A percentile compares a stretch with the other conserved stretches of the same genome.
phyloP scores from a whole-genome alignment of 2,888 invertebrate genomes.

The Mesorhabditis spiculigera region DNA sequence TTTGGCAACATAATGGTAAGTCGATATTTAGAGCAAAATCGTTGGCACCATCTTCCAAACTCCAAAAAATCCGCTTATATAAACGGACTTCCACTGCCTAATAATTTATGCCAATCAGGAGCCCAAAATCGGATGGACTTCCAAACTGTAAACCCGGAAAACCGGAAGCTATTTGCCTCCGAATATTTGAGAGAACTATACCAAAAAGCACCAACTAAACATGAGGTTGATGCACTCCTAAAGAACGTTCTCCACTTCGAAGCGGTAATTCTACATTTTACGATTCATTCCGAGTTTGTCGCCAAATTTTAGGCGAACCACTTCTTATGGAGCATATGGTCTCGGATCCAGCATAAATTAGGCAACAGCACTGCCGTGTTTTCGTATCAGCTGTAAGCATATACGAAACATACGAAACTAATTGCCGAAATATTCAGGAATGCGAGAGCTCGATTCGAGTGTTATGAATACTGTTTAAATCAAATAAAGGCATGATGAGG shows the following conservation, averaged over 20 bases:
- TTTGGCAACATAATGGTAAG: neutral
- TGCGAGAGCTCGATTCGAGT: neutral
- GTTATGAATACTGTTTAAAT: neutral
- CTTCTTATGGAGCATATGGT: slow-evolving; percentile 1
- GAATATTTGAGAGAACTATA: neutral
- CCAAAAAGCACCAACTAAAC: neutral
- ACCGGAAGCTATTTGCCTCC: neutral
- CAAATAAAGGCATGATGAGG: too few species aligned
- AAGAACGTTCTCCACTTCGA: neutral
- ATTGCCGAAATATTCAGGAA: neutral
- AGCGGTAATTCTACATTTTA: neutral
- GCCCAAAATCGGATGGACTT: neutral
- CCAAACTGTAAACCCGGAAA: neutral
- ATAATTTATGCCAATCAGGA: neutral
- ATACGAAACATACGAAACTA: too few species aligned
- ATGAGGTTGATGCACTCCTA: neutral
- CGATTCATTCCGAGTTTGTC: neutral
- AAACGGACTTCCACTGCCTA: neutral
- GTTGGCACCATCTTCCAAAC: too few species aligned
- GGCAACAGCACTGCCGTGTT: neutral
- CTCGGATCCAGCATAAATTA: neutral
- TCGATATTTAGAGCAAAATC: neutral
- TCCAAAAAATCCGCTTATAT: too few species aligned
- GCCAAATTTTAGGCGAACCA: slow-evolving; percentile 3
- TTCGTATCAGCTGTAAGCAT: neutral